These are phyloP conservation scores for Bombus difficillimus DNA, from an alignment of 1,140 invertebrate genomes.

Conservation along the genomic window DNA sequence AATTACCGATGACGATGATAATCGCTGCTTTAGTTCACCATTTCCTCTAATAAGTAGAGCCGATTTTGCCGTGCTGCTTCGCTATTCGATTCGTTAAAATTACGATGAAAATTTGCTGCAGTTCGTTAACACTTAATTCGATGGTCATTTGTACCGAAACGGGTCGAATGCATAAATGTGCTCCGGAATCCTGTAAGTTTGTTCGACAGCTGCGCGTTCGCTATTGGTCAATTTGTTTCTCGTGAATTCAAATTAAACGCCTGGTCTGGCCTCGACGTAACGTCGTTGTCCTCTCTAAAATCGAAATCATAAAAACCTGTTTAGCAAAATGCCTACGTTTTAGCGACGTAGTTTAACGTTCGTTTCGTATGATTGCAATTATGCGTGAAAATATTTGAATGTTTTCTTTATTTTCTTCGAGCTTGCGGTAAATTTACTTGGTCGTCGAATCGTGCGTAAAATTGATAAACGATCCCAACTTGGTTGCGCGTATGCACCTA, in stretches of 20 bases:
- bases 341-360: no score
- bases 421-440: not conserved
- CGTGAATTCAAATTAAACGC: not conserved
- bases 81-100: not conserved
- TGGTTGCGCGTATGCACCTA: not conserved
- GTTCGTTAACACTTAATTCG: not conserved
- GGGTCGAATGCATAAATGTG: not conserved
- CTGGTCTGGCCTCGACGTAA: not conserved
- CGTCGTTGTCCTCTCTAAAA: not conserved
- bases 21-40: not conserved
- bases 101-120: not conserved
- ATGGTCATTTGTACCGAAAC: not conserved
- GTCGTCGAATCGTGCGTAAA: not conserved
- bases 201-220: not conserved
- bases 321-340: no score
- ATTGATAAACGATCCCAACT: not conserved
- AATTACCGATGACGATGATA: not conserved
- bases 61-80: no score
- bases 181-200: not conserved
- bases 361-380: no score
- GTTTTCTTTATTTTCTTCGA: not conserved
- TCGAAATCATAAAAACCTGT: not conserved
- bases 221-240: not conserved
- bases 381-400: not conserved
- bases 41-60: not conserved